phyloP scores from a whole-genome alignment of 2,113 vertebrate species.

The Lamprotornis superbus region DNA sequence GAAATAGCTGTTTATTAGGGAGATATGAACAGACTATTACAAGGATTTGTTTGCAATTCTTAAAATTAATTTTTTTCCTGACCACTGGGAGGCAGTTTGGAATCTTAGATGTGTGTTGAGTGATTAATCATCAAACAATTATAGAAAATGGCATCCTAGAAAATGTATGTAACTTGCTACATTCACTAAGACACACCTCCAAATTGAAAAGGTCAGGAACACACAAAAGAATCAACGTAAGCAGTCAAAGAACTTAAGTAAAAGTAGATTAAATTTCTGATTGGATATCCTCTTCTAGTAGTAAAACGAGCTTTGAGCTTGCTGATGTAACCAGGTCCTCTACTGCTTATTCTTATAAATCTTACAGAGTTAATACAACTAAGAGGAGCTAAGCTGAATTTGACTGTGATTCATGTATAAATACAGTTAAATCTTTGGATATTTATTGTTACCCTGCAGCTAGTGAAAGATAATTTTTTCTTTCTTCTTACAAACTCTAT shows the following conservation, averaged over 20 bases:
- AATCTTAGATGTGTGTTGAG: background rate
- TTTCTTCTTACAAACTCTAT: background rate
- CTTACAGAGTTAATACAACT: background rate
- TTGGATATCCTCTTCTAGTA: background rate
- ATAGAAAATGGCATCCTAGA: background rate
- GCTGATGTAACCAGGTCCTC: background rate
- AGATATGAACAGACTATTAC: background rate
- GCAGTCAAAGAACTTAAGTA: background rate
- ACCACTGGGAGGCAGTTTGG: background rate
- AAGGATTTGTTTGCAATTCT: background rate
- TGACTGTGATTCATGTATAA: background rate
- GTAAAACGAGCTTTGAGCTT: background rate
- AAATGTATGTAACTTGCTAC: background rate
- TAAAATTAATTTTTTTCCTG: background rate
- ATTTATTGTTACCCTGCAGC: background rate
- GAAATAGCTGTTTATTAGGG: background rate
- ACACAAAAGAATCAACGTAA: background rate
- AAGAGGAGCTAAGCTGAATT: background rate
- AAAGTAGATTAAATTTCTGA: background rate
- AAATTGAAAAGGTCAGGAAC: background rate
- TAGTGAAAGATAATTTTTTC: background rate
- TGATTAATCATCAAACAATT: background rate
- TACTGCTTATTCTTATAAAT: background rate
- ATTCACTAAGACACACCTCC: background rate
- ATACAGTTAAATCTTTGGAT: background rate